These are phyloP conservation scores for Erpetoichthys calabaricus DNA, from an alignment of 2,797 vertebrate species.

Conservation along the genomic window DNA sequence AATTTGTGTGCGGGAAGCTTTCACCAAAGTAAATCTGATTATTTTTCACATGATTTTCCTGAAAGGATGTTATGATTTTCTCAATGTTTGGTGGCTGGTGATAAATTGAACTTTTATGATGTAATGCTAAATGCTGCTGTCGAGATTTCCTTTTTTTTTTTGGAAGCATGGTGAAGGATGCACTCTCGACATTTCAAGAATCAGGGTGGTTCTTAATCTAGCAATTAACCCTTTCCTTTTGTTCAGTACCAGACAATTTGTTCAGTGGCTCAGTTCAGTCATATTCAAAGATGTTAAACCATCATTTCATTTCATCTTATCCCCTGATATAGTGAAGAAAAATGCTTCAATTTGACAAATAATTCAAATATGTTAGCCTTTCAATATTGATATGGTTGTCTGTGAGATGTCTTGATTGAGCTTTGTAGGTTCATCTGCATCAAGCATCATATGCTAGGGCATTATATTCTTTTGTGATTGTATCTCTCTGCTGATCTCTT, in stretches of 20 bases:
- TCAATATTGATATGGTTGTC: constrained; percentile 14
- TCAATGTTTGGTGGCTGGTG: constrained; percentile 72
- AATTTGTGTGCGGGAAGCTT: constrained; percentile 35
- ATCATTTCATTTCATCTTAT: too few species aligned
- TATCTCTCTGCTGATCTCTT: too few species aligned
- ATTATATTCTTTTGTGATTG: too few species aligned
- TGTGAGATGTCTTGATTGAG: constrained; percentile 2
- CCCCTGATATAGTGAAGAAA: too few species aligned
- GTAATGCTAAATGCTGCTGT: constrained; percentile 75
- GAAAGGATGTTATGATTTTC: constrained; percentile 99
- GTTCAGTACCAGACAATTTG: not conserved
- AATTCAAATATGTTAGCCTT: constrained; percentile 18
- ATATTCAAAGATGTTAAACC: too few species aligned
- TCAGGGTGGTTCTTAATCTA: constrained; percentile 15
- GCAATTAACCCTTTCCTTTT: not conserved
- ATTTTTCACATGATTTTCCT: constrained; percentile 95
- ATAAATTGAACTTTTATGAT: constrained; percentile 93
- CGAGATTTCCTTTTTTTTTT: constrained; percentile 60
- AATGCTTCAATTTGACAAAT: constrained; percentile 6
- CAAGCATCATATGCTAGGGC: too few species aligned
- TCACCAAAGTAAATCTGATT: constrained; percentile 85
- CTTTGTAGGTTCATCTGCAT: too few species aligned
- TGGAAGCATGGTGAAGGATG: constrained; percentile 36
- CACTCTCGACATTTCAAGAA: constrained; percentile 32
- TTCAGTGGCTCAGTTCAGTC: too few species aligned